Percentiles rank a stretch among this genome's conserved stretches.
These are phyloP conservation scores for Protodeltote pygarga DNA, from an alignment of 2,888 invertebrate genomes.

Conservation along the genomic window DNA sequence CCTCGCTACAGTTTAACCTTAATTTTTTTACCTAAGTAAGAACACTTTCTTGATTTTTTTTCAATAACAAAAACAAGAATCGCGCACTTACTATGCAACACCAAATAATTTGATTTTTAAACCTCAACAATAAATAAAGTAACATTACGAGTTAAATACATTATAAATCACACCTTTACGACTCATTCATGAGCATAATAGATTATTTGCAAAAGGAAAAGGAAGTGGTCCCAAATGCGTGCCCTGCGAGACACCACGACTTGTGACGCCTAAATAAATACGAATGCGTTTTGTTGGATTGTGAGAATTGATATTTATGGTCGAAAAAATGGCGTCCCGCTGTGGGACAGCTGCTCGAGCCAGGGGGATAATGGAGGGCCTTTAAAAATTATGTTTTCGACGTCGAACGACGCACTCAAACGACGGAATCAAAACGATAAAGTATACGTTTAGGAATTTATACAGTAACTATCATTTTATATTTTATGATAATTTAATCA, in stretches of 20 bases:
- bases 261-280: slow-evolving; percentile 80
- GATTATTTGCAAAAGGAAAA: slow-evolving; percentile 69
- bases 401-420: slow-evolving; percentile 53
- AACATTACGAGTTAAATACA: slow-evolving; percentile 50
- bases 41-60: slow-evolving; percentile 20
- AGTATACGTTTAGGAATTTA: slow-evolving; percentile 52
- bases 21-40: too few species aligned
- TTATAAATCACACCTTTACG: slow-evolving; percentile 60
- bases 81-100: slow-evolving; percentile 39
- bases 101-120: slow-evolving; percentile 40
- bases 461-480: slow-evolving; percentile 46
- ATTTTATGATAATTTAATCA: slow-evolving; percentile 49
- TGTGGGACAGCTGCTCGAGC: slow-evolving; percentile 70
- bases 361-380: slow-evolving; percentile 59
- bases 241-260: slow-evolving; percentile 64
- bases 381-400: slow-evolving; percentile 60
- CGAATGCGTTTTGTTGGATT: slow-evolving; percentile 80
- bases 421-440: slow-evolving; percentile 53
- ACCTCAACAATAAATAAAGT: slow-evolving; percentile 45
- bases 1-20: too few species aligned
- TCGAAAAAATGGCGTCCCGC: slow-evolving; percentile 78
- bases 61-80: slow-evolving; percentile 13
- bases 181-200: slow-evolving; percentile 62
- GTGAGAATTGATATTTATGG: slow-evolving; percentile 85
- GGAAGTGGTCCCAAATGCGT: slow-evolving; percentile 66